A percentile compares a stretch with the other conserved stretches of the same genome.
phyloP scores from a whole-genome alignment of 2,797 vertebrate species.

The Allobates femoralis region DNA sequence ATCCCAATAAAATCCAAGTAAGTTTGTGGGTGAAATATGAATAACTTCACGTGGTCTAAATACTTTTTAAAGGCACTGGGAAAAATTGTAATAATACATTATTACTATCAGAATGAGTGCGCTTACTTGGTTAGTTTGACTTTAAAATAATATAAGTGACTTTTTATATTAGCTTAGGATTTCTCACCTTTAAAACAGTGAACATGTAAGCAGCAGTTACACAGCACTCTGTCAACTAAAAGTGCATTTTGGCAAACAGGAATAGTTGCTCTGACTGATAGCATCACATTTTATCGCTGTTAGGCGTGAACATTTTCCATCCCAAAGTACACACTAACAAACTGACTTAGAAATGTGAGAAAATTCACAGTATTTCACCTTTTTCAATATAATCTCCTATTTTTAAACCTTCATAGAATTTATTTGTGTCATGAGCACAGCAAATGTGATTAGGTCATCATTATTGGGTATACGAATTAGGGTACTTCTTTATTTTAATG shows the following conservation, averaged over 20 bases:
- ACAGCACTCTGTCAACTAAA: neutral
- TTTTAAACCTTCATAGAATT: conserved; percentile 21
- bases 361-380: conserved; percentile 46
- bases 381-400: conserved; percentile 29
- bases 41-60: no score
- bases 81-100: neutral
- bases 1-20: no score
- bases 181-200: neutral
- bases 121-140: neutral
- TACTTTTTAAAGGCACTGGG: no score
- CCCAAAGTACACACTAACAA: conserved; percentile 30
- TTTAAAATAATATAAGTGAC: neutral
- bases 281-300: conserved; percentile 9
- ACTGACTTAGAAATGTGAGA: conserved; percentile 26
- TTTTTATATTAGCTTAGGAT: neutral
- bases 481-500: neutral
- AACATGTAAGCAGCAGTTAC: neutral
- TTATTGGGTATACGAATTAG: neutral
- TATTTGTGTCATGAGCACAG: neutral
- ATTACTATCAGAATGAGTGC: neutral
- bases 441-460: neutral
- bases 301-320: conserved; percentile 29
- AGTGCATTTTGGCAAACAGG: neutral
- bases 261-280: conserved; percentile 5
- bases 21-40: no score